Base-by-base conservation (phyloP, 64 coral and sea anemone species). In the Stichodactyla mertensii region DNA sequence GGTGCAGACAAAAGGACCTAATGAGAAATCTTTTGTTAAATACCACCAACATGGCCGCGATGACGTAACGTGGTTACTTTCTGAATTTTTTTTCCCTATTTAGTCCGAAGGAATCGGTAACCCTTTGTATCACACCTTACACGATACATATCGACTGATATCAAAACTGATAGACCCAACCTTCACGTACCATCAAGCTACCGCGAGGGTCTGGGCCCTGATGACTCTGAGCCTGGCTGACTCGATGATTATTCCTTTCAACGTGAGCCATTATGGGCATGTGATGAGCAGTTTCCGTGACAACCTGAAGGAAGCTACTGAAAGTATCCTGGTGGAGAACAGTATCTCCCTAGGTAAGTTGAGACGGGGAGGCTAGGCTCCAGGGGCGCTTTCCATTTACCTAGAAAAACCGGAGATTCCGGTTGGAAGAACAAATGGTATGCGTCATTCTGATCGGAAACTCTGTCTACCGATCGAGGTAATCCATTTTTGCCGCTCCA, bases 91-190 rank as follows among this genome's bases (percentile, higher is more conserved):
- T 28, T 6, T 27, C 36, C 36, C 36, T 5, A 31, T 74, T 74
- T 2, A 74, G 69, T 10, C 23, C 8, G 51, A n/a, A 81, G 78
- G 79, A 23, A 15, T 1, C 23, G 26, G 60, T 16, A 96, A 96
- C 18, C 91, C 94, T 7, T 80, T 96, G 52, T 96, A 96, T 64
- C 94, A 96, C 85, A 96, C 94, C 16, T 86, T 96, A 20, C 94
- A 96, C 81, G 94, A 96, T 53, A 96, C 85, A 52, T 96, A 90
- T 77, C 88, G 88, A 67, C 86, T 87, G 69, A 87, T 96, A 79
- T 84, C 84, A 60, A 88, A 79, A 7, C 28, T 93, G 31, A 93
- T 96, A n/a, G 94, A 96, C 61, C 91, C 94, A n/a, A 31, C 92
- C 77, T 96, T 96, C 59, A 96, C 87, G 86, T 93, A 85, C 71